Conservation (phyloP, 2,888 invertebrate genomes). For the Serripes groenlandicus region DNA sequence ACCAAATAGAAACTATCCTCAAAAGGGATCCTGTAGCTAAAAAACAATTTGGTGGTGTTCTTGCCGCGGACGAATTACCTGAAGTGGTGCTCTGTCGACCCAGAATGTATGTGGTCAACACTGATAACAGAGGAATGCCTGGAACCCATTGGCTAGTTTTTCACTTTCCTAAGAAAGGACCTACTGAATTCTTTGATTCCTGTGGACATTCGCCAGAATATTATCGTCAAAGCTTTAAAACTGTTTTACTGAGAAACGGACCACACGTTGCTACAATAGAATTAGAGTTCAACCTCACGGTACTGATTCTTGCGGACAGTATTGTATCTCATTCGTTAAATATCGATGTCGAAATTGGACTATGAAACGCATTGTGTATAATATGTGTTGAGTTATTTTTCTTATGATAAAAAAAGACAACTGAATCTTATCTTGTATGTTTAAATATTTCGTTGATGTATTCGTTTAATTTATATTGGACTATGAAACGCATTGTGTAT, state of each 20-base stretch:
- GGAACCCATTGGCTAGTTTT: constrained; percentile 38
- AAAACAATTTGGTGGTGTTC: constrained; percentile 21
- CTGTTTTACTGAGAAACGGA: background rate
- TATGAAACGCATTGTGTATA: too few relatives aligned
- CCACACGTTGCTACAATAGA: constrained; percentile 6
- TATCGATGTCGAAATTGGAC: too few relatives aligned
- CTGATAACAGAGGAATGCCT: background rate
- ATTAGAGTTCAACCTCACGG: background rate
- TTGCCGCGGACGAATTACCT: constrained; percentile 21
- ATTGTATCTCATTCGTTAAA: too few relatives aligned
- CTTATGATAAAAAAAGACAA: too few relatives aligned
- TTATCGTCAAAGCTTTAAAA: constrained; percentile 19
- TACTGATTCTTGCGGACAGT: too few relatives aligned
- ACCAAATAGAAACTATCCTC: background rate
- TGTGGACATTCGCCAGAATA: constrained; percentile 24
- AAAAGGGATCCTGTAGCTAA: background rate
- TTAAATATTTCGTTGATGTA: too few relatives aligned
- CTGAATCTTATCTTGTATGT: too few relatives aligned
- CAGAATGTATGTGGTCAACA: constrained; percentile 26
- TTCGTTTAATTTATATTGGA: too few relatives aligned
- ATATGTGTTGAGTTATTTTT: too few relatives aligned
- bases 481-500: too few relatives aligned
- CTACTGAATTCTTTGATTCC: constrained; percentile 54
- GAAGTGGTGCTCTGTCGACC: background rate
- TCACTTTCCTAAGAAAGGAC: constrained; percentile 32